Base-by-base conservation (phyloP, 2,113 vertebrate species). In the Acrocephalus arundinaceus region DNA sequence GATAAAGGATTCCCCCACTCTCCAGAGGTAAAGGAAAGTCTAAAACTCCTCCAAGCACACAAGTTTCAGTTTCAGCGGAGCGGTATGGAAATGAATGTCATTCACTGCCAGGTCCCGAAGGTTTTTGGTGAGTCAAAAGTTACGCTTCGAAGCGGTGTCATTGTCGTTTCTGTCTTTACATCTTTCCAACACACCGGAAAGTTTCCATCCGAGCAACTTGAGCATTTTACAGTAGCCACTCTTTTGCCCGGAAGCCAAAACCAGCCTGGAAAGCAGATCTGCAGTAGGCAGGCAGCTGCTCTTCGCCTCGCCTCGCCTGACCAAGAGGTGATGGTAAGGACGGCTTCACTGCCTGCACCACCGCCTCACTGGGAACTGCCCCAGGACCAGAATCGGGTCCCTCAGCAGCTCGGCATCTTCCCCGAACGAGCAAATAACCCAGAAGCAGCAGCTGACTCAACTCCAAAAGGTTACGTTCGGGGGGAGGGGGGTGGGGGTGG, bases 401-500 rank as follows among this genome's bases (percentile, higher is more conserved):
- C 35, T 37, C 39, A 10, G 46, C 16, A 78, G 2, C 20, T 27
- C 80, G 14, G 30, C 18, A 6, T 43, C 59, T 48, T 41, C 28
- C 37, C 35, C 10, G 8, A 39, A 48, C 1, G 7, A 76, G 13
- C 16, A 19, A 68, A 57, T 22, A 70, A 46, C 13, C 7, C 9
- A 83, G 23, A 66, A 74, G n/a, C 6, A 46, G 33, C n/a, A 37
- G 13, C 13, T 31, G 48, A 17, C 10, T 59, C 67, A 45, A 54
- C 2, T 66, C 31, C 49, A 55, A 75, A 65, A 77, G 7, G 27
- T 48, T 79, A 54, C 14, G 3, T 7, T 68, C 7, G 35, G 35
- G 35, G 7, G 35, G 35, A 8, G 10, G 6, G 0, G 18, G 7
- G 1, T 5, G 6, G 3, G 6, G 8, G 2, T 5, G 12, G 2